Evolutionary conservation across 92 coral and sea anemone genomes (phyloP), one percentile per base, ranked within the genome.

Genomic region (Porites rus): DNA sequence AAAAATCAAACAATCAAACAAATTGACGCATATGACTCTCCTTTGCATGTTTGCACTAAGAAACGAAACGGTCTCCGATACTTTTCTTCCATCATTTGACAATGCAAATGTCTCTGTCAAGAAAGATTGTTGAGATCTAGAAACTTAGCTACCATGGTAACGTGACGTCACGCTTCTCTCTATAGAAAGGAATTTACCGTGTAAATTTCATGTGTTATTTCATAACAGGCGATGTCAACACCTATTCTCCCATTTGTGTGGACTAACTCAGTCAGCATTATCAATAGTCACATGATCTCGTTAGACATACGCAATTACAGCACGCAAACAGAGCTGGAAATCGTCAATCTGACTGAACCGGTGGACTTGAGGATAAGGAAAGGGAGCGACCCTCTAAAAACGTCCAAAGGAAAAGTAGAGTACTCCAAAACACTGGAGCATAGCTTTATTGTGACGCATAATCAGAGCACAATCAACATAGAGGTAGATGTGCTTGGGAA

Each of bases 381-480:
- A 69, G 85, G 69, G 21, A 87, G 72, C 3, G 76, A 86, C 9
- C 16, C 77, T 8, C 25, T 76, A 13, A 72, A 88, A 51, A 63
- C 80, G 1, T 51, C 80, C 52, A 59, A 70, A 53, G 89, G 87
- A 18, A 74, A 61, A 12, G 53, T 91, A 16, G 25, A 63, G 14
- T 65, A 88, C 86, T 59, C 74, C 22, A 80, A 83, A 38, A 83
- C 80, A 6, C 76, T 74, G 70, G 50, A 78, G 78, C 91, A 83
- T 51, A 63, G 61, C 9, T 91, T 91, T 78, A 52, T 60, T 7
- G 89, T 91, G 8, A n/a, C 54, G 74, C 17, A 75, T 13, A 88
- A 88, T 72, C 69, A 58, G 51, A 91, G 94, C 51, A 69, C 92
- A n/a, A 84, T 91, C 25, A 91, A 88, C 80, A 80, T 91, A 24